Evolutionary conservation across 2,113 vertebrate species (phyloP), one percentile per base, ranked within the genome.

Genomic region (Piprites chloris): DNA sequence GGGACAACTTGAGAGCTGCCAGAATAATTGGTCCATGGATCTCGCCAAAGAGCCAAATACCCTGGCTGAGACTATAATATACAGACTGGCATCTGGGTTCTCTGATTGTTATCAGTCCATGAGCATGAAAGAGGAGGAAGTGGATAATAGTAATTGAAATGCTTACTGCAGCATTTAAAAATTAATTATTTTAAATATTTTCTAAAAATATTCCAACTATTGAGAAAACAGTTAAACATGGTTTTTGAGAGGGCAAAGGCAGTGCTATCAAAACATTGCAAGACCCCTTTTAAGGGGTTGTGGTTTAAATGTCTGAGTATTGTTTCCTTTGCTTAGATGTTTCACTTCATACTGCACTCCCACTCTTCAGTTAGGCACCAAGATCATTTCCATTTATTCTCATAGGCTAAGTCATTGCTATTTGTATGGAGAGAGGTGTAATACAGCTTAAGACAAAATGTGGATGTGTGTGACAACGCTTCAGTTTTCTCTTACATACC

Each of bases 111-210:
- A 62, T 95, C 80, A 89, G 77, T 87, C 68, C 55, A 86, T 77
- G 77, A 77, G 26, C 42, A 77, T 65, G 66, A 72, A 37, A 76
- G 71, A 87, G 33, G 35, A 87, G n/a, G 41, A 89, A 81, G 69
- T 41, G 12, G 65, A 47, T 87, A 91, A 93, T n/a, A 76, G 53
- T 53, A 46, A 85, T 56, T 66, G 21, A 93, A 90, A 75, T 55
- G 37, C 52, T 90, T 32, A 46, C 27, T 78, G 68, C 56, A 81
- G 22, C 55, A 56, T 90, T 97, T 94, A 14, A 59, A 83, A 88
- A 95, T 49, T 28, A 87, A 85, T 86, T 32, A 72, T 92, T 95
- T 78, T 7, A 84, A 94, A 94, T 88, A 82, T 90, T 95, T 88
- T 87, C 30, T 16, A 63, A 23, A 53, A 90, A 81, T 78, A 11